A percentile compares a stretch with the other conserved stretches of the same genome.
Conservation (phyloP, 2,888 invertebrate species). For the Meandrusa payeni region DNA sequence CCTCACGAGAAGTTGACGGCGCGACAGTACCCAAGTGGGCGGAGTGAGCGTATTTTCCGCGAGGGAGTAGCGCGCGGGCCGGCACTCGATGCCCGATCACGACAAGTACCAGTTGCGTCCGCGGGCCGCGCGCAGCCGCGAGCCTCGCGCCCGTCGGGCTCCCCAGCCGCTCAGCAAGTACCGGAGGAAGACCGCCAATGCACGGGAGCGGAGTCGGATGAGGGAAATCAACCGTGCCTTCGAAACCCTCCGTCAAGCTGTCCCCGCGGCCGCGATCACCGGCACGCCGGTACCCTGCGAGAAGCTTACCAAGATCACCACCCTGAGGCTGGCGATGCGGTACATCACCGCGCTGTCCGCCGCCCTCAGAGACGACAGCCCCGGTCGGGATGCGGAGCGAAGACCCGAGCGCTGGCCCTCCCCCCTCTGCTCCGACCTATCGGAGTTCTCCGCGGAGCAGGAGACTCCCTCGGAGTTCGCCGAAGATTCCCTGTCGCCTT, state of each 20-base stretch:
- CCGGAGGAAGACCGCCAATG: slow-evolving; percentile 93
- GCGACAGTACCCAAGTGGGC: slow-evolving; percentile 49
- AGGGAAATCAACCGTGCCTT: slow-evolving; percentile 94
- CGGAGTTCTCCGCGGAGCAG: slow-evolving; percentile 72
- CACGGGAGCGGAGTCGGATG: slow-evolving; percentile 92
- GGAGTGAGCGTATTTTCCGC: slow-evolving; percentile 67
- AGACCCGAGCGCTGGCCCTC: slow-evolving; percentile 68
- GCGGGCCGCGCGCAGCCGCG: slow-evolving; percentile 71
- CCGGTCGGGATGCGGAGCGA: slow-evolving; percentile 44
- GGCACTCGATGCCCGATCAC: slow-evolving; percentile 74
- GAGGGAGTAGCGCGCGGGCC: slow-evolving; percentile 51
- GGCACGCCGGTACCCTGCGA: slow-evolving; percentile 82
- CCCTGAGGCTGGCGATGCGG: slow-evolving; percentile 91
- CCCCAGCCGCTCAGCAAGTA: slow-evolving; percentile 92
- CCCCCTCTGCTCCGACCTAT: slow-evolving; percentile 76
- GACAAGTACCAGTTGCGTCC: slow-evolving; percentile 79
- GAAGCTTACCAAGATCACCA: slow-evolving; percentile 94
- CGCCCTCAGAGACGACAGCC: slow-evolving; percentile 75
- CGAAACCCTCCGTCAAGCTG: slow-evolving; percentile 88
- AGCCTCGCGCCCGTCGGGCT: slow-evolving; percentile 81
- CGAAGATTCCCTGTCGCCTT: slow-evolving; percentile 80
- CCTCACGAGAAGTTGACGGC: neutral
- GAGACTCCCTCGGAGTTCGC: slow-evolving; percentile 74
- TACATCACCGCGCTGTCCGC: slow-evolving; percentile 90
- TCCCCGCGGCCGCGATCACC: slow-evolving; percentile 83